Percentiles rank a stretch among this genome's conserved stretches.
Evolutionary conservation across 35 echinoderm and acorn worm genomes (phyloP).

Genomic region (Eucidaris tribuloides): DNA sequence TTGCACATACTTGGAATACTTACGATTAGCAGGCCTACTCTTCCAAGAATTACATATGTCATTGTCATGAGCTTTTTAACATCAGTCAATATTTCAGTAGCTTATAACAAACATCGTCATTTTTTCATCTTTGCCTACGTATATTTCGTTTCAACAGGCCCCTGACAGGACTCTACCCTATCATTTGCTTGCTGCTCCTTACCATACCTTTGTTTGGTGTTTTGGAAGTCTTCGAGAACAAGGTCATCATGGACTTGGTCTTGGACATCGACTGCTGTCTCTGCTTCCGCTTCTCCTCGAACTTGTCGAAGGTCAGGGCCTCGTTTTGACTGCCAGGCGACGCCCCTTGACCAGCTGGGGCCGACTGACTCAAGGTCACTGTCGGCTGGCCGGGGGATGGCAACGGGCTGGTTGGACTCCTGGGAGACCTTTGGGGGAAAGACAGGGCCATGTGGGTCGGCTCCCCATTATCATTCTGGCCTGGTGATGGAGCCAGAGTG

Average conservation of each 20-base stretch:
- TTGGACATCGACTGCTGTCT: conserved; percentile 41
- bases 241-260: conserved; percentile 65
- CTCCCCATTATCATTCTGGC: background rate
- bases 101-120: too few species aligned
- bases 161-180: background rate
- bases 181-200: background rate
- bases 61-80: too few species aligned
- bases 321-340: background rate
- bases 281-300: conserved; percentile 79
- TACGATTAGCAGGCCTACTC: too few species aligned
- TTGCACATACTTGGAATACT: too few species aligned
- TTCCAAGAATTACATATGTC: too few species aligned
- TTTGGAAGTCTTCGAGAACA: conserved; percentile 61
- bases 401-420: background rate
- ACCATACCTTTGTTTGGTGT: conserved; percentile 70
- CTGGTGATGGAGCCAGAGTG: background rate
- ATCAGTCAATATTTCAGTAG: too few species aligned
- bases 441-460: conserved; percentile 13
- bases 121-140: too few species aligned
- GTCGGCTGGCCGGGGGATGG: background rate
- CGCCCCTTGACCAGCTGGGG: background rate
- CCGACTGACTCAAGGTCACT: background rate
- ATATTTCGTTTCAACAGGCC: too few species aligned
- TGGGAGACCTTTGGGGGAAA: background rate
- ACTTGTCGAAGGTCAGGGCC: conserved; percentile 77